A percentile compares a stretch with the other conserved stretches of the same genome.
phyloP scores from a whole-genome alignment of 1,140 invertebrate species.

The Rhizoglyphus robini region DNA sequence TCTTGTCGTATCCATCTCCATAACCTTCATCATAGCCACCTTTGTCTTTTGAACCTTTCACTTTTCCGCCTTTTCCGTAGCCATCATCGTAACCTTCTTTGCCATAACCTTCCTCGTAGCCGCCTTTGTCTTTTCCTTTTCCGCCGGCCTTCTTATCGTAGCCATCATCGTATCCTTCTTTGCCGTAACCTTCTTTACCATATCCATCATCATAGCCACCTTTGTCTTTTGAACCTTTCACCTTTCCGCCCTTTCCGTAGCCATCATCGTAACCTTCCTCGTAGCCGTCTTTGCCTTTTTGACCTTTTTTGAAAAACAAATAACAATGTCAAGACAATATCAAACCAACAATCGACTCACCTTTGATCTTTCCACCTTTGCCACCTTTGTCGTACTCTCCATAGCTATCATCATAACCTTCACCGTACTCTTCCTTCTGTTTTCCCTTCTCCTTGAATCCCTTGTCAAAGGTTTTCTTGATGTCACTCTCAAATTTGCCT shows the following conservation, averaged over 20 bases:
- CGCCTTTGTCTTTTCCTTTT: neutral
- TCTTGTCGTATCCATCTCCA: neutral
- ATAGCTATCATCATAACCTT: neutral
- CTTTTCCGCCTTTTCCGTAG: neutral
- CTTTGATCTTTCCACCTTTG: neutral
- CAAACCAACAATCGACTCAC: neutral
- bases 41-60: neutral
- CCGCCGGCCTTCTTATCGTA: neutral
- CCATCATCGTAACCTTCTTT: neutral
- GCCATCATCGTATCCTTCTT: neutral
- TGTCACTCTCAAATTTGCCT: neutral
- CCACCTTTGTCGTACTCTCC: neutral
- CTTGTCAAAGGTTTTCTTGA: neutral
- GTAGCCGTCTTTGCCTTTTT: neutral
- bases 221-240: neutral
- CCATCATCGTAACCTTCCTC: neutral
- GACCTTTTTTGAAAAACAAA: neutral
- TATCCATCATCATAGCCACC: neutral
- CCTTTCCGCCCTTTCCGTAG: neutral
- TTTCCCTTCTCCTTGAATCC: neutral
- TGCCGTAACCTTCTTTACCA: neutral
- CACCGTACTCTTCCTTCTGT: neutral
- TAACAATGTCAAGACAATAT: neutral
- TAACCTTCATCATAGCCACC: neutral
- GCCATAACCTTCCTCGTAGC: neutral